Evolutionary conservation across 2,113 vertebrate species (phyloP).

Genomic region (Ceratotherium simum): DNA sequence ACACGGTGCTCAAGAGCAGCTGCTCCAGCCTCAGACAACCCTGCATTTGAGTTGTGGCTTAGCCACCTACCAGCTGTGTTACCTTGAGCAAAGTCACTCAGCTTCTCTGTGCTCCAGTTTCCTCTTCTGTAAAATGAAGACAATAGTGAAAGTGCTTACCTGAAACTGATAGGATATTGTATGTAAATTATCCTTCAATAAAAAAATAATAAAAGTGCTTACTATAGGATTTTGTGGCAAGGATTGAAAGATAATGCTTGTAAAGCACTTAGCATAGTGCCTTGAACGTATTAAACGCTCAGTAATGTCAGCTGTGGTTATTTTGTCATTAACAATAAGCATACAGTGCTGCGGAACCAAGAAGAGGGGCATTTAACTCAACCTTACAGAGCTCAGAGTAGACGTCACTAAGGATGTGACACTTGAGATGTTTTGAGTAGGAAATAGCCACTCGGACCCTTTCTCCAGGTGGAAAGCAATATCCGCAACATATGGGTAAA

Average conservation of each 20-base stretch:
- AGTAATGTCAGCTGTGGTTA: background rate
- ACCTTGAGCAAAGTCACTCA: background rate
- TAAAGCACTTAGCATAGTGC: conserved; percentile 6
- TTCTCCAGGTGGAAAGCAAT: background rate
- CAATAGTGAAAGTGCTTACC: background rate
- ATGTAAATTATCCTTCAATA: too few relatives aligned
- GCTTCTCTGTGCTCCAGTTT: background rate
- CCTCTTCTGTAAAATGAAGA: background rate
- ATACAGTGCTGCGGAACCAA: background rate
- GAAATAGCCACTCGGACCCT: background rate
- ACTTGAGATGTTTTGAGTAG: background rate
- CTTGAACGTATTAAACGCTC: background rate
- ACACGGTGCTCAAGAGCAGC: background rate
- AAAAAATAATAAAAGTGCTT: background rate
- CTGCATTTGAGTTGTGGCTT: background rate
- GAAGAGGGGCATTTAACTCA: background rate
- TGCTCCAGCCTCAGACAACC: background rate
- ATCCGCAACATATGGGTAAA: background rate
- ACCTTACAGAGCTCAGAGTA: background rate
- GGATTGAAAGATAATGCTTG: background rate
- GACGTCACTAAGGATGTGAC: background rate
- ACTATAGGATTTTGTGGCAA: background rate
- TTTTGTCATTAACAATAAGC: conserved; percentile 32
- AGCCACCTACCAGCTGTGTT: background rate
- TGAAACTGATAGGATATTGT: too few relatives aligned